A percentile compares a stretch with the other conserved stretches of the same genome.
Evolutionary conservation across 2,888 invertebrate genomes (phyloP).

Genomic region (Zaprionus obscuricornis): DNA sequence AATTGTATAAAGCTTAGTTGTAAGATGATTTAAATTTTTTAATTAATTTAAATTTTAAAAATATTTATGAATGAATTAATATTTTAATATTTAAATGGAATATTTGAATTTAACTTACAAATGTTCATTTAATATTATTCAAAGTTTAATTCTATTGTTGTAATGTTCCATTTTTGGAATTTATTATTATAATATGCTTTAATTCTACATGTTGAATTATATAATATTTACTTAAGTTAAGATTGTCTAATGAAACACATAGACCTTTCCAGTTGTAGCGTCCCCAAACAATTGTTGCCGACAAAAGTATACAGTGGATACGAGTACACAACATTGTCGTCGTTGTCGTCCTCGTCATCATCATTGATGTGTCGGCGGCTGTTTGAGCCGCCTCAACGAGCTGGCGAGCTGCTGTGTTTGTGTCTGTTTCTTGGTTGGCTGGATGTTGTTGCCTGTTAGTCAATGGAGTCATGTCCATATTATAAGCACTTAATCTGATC

Average conservation of each 20-base stretch:
- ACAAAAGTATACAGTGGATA: conserved; percentile 39
- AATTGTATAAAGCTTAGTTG: too few relatives aligned
- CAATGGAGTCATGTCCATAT: conserved; percentile 78
- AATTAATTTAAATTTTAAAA: too few relatives aligned
- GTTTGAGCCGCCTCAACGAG: conserved; percentile 37
- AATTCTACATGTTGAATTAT: too few relatives aligned
- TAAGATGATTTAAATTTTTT: too few relatives aligned
- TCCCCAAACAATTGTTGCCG: conserved; percentile 46
- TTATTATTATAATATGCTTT: too few relatives aligned
- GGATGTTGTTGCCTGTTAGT: conserved; percentile 50
- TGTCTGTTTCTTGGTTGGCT: conserved; percentile 29
- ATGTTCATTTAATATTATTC: too few relatives aligned
- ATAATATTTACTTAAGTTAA: too few relatives aligned
- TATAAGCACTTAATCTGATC: conserved; percentile 77
- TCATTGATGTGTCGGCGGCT: conserved; percentile 55
- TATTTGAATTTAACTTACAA: too few relatives aligned
- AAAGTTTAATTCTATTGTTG: too few relatives aligned
- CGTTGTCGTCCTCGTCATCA: conserved; percentile 23
- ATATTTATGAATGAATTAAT: too few relatives aligned
- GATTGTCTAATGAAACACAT: neutral
- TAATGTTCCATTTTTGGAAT: too few relatives aligned
- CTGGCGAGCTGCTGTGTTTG: conserved; percentile 26
- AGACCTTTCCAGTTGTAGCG: conserved; percentile 11
- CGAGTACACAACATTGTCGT: conserved; percentile 21
- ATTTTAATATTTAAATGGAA: too few relatives aligned